Conservation (phyloP, 2,888 invertebrate genomes). For the Uropetala carovei region DNA sequence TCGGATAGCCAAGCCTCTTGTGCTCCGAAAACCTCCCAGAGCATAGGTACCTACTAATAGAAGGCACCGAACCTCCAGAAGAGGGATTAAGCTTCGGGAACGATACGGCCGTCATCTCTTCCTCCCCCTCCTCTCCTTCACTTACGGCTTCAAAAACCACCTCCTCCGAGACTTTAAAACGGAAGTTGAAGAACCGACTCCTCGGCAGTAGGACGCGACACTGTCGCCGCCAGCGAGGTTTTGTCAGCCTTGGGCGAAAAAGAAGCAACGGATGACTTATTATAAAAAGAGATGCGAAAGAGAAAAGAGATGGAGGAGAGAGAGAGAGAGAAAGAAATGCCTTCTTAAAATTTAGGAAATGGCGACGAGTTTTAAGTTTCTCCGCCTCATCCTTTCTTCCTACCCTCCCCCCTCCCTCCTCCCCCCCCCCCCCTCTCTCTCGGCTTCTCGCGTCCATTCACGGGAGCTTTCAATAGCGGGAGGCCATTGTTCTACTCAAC, state of each 20-base stretch:
- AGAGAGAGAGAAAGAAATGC: not conserved
- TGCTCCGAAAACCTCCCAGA: not conserved
- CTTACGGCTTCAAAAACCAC: not conserved
- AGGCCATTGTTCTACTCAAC: slow-evolving; percentile 50
- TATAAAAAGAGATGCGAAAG: not conserved
- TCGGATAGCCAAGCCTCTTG: slow-evolving; percentile 27
- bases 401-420: not conserved
- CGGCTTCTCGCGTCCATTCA: slow-evolving; percentile 24
- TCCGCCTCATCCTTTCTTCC: not conserved
- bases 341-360: slow-evolving; percentile 33
- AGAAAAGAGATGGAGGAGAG: not conserved
- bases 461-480: slow-evolving; percentile 42
- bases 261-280: not conserved
- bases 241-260: not conserved
- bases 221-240: not conserved
- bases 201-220: not conserved
- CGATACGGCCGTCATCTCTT: not conserved
- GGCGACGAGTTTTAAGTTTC: slow-evolving; percentile 14
- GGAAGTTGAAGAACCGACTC: not conserved
- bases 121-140: not conserved
- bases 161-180: not conserved
- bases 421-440: not conserved
- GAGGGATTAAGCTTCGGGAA: slow-evolving; percentile 30
- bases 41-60: slow-evolving; percentile 10
- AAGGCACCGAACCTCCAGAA: not conserved